Conservation (phyloP, 2,113 vertebrate genomes). For the Chrysochloris asiatica region DNA sequence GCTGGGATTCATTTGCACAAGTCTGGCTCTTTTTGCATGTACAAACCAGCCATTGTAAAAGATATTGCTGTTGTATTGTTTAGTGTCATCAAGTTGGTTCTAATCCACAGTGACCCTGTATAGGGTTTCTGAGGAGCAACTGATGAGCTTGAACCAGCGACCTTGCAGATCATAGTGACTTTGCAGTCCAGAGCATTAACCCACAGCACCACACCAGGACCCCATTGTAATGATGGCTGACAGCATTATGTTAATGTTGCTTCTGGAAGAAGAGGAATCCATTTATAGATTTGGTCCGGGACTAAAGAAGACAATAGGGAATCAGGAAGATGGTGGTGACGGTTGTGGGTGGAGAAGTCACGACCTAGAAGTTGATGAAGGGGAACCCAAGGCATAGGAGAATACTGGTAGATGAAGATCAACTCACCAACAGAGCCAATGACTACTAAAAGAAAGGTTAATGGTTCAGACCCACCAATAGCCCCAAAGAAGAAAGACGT, state of each 20-base stretch:
- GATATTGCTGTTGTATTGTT: too few relatives aligned
- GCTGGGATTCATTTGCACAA: rapidly evolving
- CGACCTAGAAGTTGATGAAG: rapidly evolving
- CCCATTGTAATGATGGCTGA: too few relatives aligned
- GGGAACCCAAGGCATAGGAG: rapidly evolving
- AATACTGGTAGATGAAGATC: not conserved
- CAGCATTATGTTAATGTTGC: too few relatives aligned
- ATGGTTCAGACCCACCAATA: not conserved
- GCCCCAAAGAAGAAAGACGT: not conserved
- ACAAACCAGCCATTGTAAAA: rapidly evolving
- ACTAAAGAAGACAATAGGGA: rapidly evolving
- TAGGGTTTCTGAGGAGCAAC: too few relatives aligned
- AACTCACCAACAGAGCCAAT: rapidly evolving
- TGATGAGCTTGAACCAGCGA: too few relatives aligned
- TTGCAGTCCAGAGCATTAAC: too few relatives aligned
- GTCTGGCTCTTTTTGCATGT: rapidly evolving
- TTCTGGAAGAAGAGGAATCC: not conserved
- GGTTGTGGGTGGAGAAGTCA: not conserved
- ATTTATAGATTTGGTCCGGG: rapidly evolving
- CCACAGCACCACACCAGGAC: too few relatives aligned
- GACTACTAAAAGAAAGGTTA: not conserved
- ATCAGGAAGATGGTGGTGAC: not conserved
- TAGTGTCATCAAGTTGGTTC: rapidly evolving
- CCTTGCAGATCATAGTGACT: too few relatives aligned
- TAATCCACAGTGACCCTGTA: too few relatives aligned